Evolutionary conservation across 1,140 invertebrate genomes (phyloP).

Genomic region (Charaxes varanes): DNA sequence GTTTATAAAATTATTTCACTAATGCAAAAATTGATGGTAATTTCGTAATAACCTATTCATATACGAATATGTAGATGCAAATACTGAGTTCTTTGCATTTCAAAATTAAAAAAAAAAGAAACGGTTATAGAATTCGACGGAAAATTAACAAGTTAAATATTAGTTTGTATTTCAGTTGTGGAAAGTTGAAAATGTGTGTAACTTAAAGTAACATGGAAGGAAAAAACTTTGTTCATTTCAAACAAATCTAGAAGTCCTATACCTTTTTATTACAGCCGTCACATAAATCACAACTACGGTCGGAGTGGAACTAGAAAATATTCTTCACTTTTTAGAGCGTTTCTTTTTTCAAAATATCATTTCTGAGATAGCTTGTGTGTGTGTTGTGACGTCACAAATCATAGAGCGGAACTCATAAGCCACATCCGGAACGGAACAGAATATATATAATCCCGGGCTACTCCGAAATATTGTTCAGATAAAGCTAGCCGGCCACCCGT

Average conservation of each 20-base stretch:
- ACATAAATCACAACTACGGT: slow-evolving; percentile 16
- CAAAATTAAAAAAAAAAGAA: no score
- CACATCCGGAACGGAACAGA: slow-evolving; percentile 1
- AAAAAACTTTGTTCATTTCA: slow-evolving; percentile 16
- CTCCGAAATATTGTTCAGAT: neutral
- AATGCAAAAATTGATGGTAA: no score
- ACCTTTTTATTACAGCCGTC: slow-evolving; percentile 18
- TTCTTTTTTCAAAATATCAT: slow-evolving; percentile 1
- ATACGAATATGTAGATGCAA: no score
- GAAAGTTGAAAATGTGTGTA: neutral
- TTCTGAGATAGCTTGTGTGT: neutral
- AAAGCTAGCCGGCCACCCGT: no score
- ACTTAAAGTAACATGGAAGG: neutral
- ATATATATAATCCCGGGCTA: neutral
- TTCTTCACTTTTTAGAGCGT: neutral
- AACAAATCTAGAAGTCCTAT: slow-evolving; percentile 15
- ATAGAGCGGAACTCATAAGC: slow-evolving; percentile 1
- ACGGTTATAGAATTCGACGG: no score
- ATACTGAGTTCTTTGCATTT: no score
- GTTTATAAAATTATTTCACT: no score
- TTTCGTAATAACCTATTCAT: no score
- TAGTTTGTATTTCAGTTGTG: no score
- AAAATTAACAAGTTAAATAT: no score
- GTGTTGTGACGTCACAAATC: slow-evolving; percentile 2
- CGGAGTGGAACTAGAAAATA: neutral